Evolutionary conservation across 2,113 vertebrate genomes (phyloP).

Genomic region (Callorhinus ursinus): DNA sequence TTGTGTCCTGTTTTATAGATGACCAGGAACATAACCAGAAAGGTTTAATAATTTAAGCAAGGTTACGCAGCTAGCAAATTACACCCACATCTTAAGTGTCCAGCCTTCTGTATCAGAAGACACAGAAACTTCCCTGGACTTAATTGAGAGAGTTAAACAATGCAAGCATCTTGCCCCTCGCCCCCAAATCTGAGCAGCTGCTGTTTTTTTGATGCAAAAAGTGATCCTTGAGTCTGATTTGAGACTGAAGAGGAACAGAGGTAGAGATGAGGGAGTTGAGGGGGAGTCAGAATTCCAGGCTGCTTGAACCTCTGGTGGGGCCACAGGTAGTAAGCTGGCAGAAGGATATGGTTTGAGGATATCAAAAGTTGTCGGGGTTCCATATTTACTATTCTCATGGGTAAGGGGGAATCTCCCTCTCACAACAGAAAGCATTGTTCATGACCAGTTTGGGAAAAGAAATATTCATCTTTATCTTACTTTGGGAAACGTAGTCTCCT

Average conservation of each 20-base stretch:
- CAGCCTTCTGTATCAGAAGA: background rate
- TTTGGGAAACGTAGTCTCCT: background rate
- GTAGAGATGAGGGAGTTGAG: background rate
- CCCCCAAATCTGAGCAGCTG: background rate
- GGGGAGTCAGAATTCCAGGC: background rate
- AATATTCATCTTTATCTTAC: background rate
- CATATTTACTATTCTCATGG: background rate
- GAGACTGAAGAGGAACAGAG: background rate
- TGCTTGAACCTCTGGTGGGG: background rate
- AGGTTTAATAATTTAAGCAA: conserved; percentile 27
- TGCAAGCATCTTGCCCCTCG: background rate
- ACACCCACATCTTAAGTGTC: background rate
- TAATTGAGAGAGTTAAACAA: background rate
- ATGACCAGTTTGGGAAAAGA: background rate
- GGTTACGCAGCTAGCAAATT: conserved; percentile 1
- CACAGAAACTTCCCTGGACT: background rate
- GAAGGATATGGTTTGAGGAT: background rate
- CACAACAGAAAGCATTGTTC: background rate
- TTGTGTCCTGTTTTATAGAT: conserved; percentile 12
- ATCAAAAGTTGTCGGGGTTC: background rate
- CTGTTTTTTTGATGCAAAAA: conserved; percentile 6
- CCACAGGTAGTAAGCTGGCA: background rate
- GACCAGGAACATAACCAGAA: background rate
- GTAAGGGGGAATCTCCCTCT: background rate
- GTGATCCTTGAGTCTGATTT: background rate